Percentiles rank a stretch among this genome's conserved stretches.
phyloP scores from a whole-genome alignment of 2,113 vertebrate species.

The Mustelus asterias region DNA sequence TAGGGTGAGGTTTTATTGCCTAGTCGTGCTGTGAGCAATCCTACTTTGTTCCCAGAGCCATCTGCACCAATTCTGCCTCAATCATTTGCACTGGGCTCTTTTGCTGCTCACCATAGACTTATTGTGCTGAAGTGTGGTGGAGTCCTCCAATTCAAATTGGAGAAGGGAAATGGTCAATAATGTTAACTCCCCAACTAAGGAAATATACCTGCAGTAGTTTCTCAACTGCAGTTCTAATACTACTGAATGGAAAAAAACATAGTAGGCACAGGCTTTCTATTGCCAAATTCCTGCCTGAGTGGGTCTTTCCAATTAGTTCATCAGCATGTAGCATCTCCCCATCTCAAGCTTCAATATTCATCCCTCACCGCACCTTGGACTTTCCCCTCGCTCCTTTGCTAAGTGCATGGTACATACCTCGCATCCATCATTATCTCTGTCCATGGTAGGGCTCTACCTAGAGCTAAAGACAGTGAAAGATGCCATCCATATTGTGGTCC shows the following conservation, averaged over 20 bases:
- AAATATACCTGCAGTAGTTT: background rate
- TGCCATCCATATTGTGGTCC: too few species aligned
- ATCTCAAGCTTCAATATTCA: background rate
- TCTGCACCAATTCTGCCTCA: background rate
- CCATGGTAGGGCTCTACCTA: too few species aligned
- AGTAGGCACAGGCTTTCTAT: background rate
- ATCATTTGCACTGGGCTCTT: background rate
- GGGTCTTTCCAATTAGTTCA: background rate
- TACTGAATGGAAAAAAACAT: background rate
- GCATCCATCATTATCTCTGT: too few species aligned
- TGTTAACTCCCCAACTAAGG: background rate
- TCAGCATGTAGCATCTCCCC: too few species aligned
- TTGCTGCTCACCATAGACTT: background rate
- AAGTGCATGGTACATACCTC: too few species aligned
- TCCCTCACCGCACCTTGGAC: background rate
- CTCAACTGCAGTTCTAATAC: background rate
- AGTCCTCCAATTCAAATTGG: background rate
- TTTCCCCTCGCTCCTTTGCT: too few species aligned
- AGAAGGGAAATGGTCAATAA: background rate
- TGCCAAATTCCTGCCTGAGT: background rate
- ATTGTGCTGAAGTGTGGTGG: background rate
- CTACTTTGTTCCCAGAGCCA: background rate
- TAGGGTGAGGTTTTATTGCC: background rate
- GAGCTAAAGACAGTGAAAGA: too few species aligned
- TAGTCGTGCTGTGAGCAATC: background rate